Evolutionary conservation across 1,140 invertebrate species (phyloP).

Genomic region (Centruroides sculpturatus): DNA sequence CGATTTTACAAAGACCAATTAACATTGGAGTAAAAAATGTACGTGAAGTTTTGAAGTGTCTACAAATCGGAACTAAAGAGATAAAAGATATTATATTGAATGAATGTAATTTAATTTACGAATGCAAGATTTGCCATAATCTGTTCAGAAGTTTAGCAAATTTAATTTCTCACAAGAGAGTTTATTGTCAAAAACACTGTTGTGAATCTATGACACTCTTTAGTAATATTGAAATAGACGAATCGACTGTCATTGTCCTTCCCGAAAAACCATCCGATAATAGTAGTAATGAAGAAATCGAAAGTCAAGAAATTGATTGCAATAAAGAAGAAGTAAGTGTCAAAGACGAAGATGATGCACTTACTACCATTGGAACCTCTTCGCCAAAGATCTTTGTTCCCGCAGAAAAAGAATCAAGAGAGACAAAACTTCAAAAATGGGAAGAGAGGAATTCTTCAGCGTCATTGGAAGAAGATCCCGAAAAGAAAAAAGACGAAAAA

Average conservation of each 20-base stretch:
- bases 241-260: no score
- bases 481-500: neutral
- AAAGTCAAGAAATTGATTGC: no score
- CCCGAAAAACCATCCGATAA: no score
- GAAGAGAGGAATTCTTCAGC: no score
- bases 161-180: conserved; percentile 66
- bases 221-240: neutral
- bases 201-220: conserved; percentile 11
- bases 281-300: no score
- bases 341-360: no score
- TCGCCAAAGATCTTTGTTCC: no score
- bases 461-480: no score
- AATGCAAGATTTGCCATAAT: conserved; percentile 68
- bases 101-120: conserved; percentile 69
- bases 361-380: no score
- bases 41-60: conserved; percentile 14
- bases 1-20: conserved; percentile 11
- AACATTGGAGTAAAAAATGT: conserved; percentile 15
- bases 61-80: conserved; percentile 28
- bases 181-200: conserved; percentile 42
- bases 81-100: conserved; percentile 49
- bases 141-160: conserved; percentile 67
- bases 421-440: no score
- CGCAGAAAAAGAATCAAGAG: no score
- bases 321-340: no score